Base-by-base conservation (phyloP, 1,140 invertebrate genomes). In the Vanessa tameamea region DNA sequence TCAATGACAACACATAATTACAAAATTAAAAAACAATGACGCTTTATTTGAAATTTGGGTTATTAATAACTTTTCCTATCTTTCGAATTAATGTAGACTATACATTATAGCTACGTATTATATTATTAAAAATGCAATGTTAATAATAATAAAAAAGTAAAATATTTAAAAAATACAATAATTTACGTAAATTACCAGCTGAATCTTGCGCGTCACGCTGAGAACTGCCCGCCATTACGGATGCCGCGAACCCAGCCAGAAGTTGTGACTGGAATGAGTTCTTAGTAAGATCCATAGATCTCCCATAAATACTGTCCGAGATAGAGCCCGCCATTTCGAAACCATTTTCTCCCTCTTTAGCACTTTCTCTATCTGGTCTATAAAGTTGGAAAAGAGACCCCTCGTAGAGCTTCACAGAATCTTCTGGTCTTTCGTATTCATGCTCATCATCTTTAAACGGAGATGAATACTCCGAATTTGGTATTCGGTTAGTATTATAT, bases 241-340 rank as follows among this genome's bases (percentile, higher is more conserved):
- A 88, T 2, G 90, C 90, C 3, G 90, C 90, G 53, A 92, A 93
- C 0, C 91, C 91, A 14, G 89, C 91, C 69, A 93, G 69, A n/a
- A 93, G 68, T 67, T 93, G 92, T 15, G 87, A 91, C 77, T 91
- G 91, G 67, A 93, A 92, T 0, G 91, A 82, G 55, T 70, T 87
- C 82, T 93, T 93, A 7, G 89, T 86, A 57, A 93, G 69, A 69
- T 93, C 92, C 86, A 93, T 88, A 47, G 90, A 89, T 37, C 91
- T 76, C 0, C 84, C 88, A 68, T 93, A 93, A 43, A 93, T 87
- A 65, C 79, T 87, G 3, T 92, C 89, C 1, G 89, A 80, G 14
- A 91, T 64, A 2, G 80, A 66, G 0, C 85, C 84, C 13, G 77
- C 69, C 53, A 89, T 81, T 16, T 82, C 87, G 69, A 88, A 89